Conservation (phyloP, 2,797 vertebrate species). For the Sandelia bainsii region DNA sequence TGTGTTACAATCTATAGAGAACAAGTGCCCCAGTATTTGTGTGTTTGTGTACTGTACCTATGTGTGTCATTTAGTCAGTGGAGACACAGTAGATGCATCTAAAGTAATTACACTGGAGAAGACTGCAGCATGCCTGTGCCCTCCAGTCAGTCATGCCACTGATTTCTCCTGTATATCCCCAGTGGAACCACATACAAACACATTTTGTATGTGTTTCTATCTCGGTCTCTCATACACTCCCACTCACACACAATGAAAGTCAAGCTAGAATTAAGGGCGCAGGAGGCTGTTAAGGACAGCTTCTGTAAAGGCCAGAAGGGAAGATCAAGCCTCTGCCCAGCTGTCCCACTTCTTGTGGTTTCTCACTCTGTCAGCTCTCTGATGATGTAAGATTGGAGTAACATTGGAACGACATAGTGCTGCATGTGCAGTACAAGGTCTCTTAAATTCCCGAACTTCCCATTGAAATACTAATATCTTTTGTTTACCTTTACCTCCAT, state of each 20-base stretch:
- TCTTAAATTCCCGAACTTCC: slow-evolving; percentile 34
- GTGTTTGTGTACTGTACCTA: background rate
- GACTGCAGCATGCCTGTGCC: slow-evolving; percentile 38
- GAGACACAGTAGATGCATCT: slow-evolving; percentile 29
- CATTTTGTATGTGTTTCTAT: slow-evolving; percentile 15
- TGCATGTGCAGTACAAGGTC: slow-evolving; percentile 23
- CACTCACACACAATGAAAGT: slow-evolving; percentile 28
- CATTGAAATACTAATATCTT: slow-evolving; percentile 55
- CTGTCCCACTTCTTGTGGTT: slow-evolving; percentile 41
- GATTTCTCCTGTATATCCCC: slow-evolving; percentile 44
- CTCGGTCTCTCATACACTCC: slow-evolving; percentile 4
- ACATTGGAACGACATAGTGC: slow-evolving; percentile 41
- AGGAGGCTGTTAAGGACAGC: slow-evolving; percentile 55
- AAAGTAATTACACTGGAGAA: slow-evolving; percentile 55
- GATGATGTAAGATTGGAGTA: slow-evolving; percentile 70
- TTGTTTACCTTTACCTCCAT: slow-evolving; percentile 21
- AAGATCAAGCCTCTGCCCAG: slow-evolving; percentile 38
- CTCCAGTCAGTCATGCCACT: slow-evolving; percentile 48
- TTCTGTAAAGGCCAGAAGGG: slow-evolving; percentile 39
- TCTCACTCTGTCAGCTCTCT: slow-evolving; percentile 50
- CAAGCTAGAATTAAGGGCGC: slow-evolving; percentile 50
- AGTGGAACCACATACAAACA: slow-evolving; percentile 34
- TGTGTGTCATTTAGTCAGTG: slow-evolving; percentile 32
- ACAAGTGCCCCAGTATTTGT: background rate
- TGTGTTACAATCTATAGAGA: background rate